Conservation (phyloP, 2,888 invertebrate species). For the Tenodera sinensis region DNA sequence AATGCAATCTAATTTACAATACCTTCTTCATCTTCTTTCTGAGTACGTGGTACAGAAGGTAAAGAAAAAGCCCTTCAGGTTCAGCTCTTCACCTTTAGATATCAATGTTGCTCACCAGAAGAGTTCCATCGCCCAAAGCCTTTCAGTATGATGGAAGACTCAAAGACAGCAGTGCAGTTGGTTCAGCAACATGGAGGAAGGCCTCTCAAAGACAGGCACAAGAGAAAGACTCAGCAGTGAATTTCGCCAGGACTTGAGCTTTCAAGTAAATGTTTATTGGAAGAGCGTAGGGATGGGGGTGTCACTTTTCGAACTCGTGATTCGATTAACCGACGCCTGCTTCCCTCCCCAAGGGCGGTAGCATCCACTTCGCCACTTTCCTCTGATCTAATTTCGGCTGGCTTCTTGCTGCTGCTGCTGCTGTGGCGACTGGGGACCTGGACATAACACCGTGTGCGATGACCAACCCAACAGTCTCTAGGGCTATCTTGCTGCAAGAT, state of each 20-base stretch:
- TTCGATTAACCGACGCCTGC: slow-evolving; percentile 8
- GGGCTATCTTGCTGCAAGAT: too few relatives aligned
- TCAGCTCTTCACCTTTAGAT: too few relatives aligned
- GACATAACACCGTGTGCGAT: neutral
- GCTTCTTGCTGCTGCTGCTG: neutral
- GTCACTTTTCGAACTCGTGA: slow-evolving; percentile 2
- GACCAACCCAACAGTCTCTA: neutral
- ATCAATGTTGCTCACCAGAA: too few relatives aligned
- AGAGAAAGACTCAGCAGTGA: neutral
- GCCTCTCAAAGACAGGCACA: neutral
- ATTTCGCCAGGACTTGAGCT: neutral
- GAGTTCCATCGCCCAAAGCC: too few relatives aligned
- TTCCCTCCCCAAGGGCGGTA: neutral
- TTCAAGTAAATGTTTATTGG: neutral
- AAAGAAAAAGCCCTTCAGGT: too few relatives aligned
- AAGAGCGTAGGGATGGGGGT: neutral
- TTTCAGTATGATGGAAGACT: too few relatives aligned
- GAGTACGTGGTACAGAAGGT: too few relatives aligned
- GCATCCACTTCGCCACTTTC: neutral
- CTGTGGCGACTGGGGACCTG: neutral
- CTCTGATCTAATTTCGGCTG: neutral
- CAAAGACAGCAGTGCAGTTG: neutral
- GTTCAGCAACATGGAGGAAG: neutral
- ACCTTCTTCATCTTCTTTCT: too few relatives aligned
- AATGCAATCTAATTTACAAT: too few relatives aligned